Conservation (phyloP, 2,888 invertebrate genomes). For the Tubulanus polymorphus region DNA sequence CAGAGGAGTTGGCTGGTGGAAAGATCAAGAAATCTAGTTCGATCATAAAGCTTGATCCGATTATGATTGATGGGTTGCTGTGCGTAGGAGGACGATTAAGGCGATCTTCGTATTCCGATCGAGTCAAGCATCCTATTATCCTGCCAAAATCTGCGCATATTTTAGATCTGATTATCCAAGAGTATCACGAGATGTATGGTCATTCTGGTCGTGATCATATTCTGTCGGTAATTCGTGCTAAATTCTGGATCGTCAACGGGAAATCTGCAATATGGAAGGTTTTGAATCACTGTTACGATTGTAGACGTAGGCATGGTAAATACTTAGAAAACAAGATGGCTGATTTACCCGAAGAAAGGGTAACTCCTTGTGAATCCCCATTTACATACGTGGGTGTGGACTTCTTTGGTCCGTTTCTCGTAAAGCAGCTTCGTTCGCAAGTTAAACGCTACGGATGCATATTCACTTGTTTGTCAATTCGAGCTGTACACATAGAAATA, state of each 20-base stretch:
- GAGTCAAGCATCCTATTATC: no score
- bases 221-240: background rate
- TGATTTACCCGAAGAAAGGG: background rate
- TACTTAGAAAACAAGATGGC: constrained; percentile 3
- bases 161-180: no score
- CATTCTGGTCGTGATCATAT: no score
- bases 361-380: background rate
- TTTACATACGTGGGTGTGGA: constrained; percentile 5
- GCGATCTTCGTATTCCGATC: no score
- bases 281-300: background rate
- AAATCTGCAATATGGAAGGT: background rate
- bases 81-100: no score
- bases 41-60: no score
- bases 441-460: no score
- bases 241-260: constrained; percentile 5
- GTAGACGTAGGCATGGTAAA: background rate
- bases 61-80: no score
- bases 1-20: no score
- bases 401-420: constrained; percentile 9
- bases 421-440: constrained; percentile 2
- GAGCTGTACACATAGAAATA: constrained; percentile 6
- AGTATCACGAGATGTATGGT: no score
- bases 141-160: no score
- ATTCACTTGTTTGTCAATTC: constrained; percentile 5
- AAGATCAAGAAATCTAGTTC: no score